Conservation (phyloP, 2,113 vertebrate species). For the Aptenodytes forsteri region DNA sequence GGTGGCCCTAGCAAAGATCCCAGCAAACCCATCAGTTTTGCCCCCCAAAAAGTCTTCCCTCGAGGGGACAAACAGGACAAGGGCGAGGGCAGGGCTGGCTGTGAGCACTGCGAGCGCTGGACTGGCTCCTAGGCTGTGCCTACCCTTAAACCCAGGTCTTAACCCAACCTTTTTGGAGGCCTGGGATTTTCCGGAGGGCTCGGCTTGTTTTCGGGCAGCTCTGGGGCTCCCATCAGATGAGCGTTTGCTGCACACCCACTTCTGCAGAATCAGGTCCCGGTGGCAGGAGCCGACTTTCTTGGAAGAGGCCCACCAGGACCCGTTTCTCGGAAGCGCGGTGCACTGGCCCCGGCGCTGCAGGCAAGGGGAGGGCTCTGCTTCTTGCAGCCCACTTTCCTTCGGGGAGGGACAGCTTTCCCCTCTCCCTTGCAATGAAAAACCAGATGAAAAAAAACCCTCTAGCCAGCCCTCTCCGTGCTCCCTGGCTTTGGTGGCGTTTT, state of each 20-base stretch:
- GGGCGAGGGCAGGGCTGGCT: background rate
- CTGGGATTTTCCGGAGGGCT: background rate
- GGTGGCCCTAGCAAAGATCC: background rate
- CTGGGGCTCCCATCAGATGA: background rate
- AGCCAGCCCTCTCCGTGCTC: background rate
- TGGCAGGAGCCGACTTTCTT: background rate
- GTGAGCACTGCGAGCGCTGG: fast-evolving
- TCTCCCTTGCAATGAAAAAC: background rate
- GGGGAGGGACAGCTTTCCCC: background rate
- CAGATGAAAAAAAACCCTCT: background rate
- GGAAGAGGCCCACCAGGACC: background rate
- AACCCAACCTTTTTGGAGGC: background rate
- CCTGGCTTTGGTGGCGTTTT: fast-evolving
- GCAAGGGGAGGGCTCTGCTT: background rate
- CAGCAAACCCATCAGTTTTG: background rate
- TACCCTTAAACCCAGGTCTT: background rate
- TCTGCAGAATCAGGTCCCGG: background rate
- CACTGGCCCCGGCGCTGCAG: fast-evolving
- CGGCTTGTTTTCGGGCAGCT: background rate
- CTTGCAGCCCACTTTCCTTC: background rate
- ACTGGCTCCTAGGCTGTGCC: background rate
- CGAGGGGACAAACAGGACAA: fast-evolving
- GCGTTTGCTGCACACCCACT: background rate
- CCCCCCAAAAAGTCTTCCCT: background rate
- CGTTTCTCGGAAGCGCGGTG: fast-evolving